Conservation (phyloP, 2,113 vertebrate species). For the Onychorhynchus coronatus region DNA sequence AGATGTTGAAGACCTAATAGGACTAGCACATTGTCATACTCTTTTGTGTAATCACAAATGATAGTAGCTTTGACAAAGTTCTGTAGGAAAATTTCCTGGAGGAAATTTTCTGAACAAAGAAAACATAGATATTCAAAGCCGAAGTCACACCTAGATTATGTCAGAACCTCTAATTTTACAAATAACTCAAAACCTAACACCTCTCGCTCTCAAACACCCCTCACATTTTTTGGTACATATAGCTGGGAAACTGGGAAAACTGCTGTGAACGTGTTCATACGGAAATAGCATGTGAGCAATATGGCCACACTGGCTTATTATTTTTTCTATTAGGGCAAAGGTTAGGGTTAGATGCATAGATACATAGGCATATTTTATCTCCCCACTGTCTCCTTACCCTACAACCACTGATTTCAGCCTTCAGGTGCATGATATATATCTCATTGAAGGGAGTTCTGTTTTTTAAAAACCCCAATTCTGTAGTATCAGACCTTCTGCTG, state of each 20-base stretch:
- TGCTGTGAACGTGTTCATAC: background rate
- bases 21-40: background rate
- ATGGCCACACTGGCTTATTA: background rate
- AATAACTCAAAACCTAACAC: background rate
- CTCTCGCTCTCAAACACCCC: background rate
- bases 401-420: background rate
- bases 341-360: too few species aligned
- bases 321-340: background rate
- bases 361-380: background rate
- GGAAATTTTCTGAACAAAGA: background rate
- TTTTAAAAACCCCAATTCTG: background rate
- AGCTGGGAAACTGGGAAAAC: background rate
- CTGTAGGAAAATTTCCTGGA: background rate
- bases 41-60: background rate
- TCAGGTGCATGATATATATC: accelerated
- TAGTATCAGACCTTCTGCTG: background rate
- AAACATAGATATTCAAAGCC: background rate
- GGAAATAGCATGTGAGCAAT: background rate
- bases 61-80: background rate
- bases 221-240: background rate
- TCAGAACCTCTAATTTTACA: background rate
- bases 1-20: background rate
- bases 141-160: background rate
- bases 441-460: background rate
- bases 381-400: background rate